Conservation (phyloP, 2,113 vertebrate species). For the Nicator chloris region DNA sequence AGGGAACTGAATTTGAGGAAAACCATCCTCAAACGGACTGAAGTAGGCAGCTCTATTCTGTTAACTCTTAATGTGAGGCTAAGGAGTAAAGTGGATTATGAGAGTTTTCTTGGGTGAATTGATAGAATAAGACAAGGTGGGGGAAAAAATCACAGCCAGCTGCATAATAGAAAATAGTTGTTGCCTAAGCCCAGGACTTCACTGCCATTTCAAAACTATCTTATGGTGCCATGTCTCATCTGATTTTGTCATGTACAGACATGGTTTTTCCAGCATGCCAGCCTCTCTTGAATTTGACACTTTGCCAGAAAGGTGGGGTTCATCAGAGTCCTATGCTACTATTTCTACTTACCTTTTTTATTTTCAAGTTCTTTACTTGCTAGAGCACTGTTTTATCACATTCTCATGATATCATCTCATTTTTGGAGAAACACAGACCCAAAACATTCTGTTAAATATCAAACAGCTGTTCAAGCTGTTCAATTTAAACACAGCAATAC, state of each 20-base stretch:
- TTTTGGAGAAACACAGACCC: background rate
- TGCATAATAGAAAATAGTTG: background rate
- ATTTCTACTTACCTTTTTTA: background rate
- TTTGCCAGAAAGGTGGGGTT: background rate
- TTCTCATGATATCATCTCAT: background rate
- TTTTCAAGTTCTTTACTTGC: background rate
- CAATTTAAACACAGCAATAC: background rate
- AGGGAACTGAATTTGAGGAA: background rate
- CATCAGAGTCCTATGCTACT: background rate
- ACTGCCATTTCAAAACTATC: background rate
- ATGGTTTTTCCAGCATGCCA: background rate
- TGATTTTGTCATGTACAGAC: background rate
- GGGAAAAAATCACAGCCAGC: background rate
- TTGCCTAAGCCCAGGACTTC: background rate
- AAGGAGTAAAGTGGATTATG: background rate
- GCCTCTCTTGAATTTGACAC: background rate
- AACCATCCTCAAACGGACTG: background rate
- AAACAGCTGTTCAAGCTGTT: background rate
- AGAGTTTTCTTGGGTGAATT: background rate
- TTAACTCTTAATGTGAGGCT: background rate
- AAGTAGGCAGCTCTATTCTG: background rate
- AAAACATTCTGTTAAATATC: background rate
- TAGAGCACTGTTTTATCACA: background rate
- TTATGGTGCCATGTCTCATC: background rate
- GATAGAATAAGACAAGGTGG: background rate